A percentile compares a stretch with the other conserved stretches of the same genome.
phyloP scores from a whole-genome alignment of 2,797 vertebrate genomes.

The Zalophus californianus region DNA sequence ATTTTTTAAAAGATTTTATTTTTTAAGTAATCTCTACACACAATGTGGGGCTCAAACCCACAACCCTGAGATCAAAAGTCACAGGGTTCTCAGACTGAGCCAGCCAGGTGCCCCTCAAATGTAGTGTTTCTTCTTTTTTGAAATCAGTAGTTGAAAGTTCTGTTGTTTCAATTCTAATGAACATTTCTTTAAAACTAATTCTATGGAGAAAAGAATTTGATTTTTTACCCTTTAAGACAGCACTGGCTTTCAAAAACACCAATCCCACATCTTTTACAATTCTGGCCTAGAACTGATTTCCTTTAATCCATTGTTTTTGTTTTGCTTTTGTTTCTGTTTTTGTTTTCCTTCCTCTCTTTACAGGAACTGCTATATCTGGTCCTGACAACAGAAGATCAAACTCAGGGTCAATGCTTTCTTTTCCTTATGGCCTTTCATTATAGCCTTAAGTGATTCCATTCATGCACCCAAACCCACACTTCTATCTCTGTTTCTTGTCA shows the following conservation, averaged over 20 bases:
- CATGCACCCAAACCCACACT: neutral
- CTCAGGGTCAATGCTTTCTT: neutral
- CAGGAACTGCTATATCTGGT: neutral
- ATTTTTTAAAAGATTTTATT: neutral
- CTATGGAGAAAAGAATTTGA: conserved; percentile 36
- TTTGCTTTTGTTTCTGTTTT: neutral
- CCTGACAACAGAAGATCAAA: neutral
- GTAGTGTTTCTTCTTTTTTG: neutral
- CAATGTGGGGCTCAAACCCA: neutral
- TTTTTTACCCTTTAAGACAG: neutral
- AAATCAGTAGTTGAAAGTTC: neutral
- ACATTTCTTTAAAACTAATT: conserved; percentile 30
- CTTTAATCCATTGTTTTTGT: conserved; percentile 2
- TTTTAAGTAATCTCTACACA: neutral
- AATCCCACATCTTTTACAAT: neutral
- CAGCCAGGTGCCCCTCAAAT: neutral
- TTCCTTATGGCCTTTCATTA: neutral
- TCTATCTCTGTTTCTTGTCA: neutral
- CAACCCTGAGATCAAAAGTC: neutral
- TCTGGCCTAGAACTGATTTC: neutral
- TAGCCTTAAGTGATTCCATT: neutral
- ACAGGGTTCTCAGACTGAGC: neutral
- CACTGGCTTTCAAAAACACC: conserved; percentile 20
- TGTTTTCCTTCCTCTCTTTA: neutral
- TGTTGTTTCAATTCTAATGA: conserved; percentile 40